Base-by-base conservation (phyloP, 2,797 vertebrate genomes). In the Octomys mimax region DNA sequence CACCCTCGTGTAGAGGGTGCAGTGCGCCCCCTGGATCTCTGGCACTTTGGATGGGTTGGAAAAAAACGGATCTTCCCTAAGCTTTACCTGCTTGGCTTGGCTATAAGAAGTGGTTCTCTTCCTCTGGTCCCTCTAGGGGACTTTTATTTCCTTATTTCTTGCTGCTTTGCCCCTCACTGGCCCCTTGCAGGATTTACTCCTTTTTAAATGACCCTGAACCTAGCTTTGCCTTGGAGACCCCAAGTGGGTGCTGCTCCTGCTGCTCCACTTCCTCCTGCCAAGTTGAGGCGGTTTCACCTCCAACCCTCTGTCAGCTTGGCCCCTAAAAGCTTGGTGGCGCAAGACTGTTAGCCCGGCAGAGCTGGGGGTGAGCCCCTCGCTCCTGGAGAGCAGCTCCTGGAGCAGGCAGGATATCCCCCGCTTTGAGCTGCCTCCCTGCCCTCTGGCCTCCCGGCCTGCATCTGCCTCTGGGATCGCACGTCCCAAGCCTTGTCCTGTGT, bases 261-360 rank as follows among this genome's bases (percentile, higher is more conserved):
- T 26, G 3, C 46, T 49, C 75, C 11, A 8, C 64, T 89, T 78
- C 87, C 24, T 91, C 94, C 94, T 93, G 92, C 95, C 87, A 61
- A 90, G 79, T 91, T 33, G 26, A 89, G 68, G 81, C 68, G 36
- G 82, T 75, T 59, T 73, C 16, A 21, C 64, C 75, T 91, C 83
- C 52, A 61, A 13, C 39, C 79, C 81, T 86, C 93, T 96, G 95
- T 95, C 94, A 92, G 71, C 73, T 85, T 71, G 85, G 94, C 97
- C 95, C 92, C 95, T 89, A 82, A 89, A 78, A 95, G 79, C 75
- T 92, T 83, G 94, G 96, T 90, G 97, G 96, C 94, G 92, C 78
- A 85, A 95, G 97, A 97, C 97, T 97, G 95, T 97, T 96, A 97
- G 81, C 84, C 95, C 84, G 87, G 96, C 94, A 86, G 94, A 93